Percentiles rank a stretch among this genome's conserved stretches.
These are phyloP conservation scores for Petrocephalus zakoni DNA, from an alignment of 2,113 vertebrate genomes.

Conservation along the genomic window DNA sequence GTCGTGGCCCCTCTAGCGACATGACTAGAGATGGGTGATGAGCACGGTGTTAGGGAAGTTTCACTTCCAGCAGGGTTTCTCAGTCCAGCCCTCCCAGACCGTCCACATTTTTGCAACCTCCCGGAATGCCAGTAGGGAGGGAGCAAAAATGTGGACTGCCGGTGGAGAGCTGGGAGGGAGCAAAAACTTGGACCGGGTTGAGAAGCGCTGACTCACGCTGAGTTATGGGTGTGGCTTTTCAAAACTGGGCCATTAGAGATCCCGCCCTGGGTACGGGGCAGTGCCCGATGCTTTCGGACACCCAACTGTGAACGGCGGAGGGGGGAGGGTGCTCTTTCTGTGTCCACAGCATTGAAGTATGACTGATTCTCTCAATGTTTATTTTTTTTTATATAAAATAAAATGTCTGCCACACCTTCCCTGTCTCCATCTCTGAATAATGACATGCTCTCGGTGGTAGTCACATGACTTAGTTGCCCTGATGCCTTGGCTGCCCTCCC, in stretches of 20 bases:
- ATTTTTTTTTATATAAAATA: constrained; percentile 16
- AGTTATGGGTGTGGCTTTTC: neutral
- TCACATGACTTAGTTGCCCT: neutral
- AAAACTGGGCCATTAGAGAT: neutral
- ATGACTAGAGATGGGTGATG: neutral
- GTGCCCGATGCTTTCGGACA: neutral
- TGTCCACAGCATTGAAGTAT: neutral
- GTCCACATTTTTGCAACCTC: neutral
- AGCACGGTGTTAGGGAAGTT: neutral
- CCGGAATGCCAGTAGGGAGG: neutral
- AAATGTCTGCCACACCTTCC: neutral
- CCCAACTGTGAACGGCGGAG: neutral
- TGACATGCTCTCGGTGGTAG: neutral
- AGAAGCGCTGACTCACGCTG: neutral
- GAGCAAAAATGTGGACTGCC: neutral
- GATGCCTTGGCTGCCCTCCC: neutral
- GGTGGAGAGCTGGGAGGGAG: neutral
- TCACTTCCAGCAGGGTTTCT: neutral
- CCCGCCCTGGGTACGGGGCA: neutral
- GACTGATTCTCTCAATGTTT: constrained; percentile 4
- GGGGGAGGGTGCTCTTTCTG: neutral
- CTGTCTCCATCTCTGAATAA: neutral
- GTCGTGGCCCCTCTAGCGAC: neutral
- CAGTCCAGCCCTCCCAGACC: neutral
- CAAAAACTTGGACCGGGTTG: neutral